A percentile compares a stretch with the other conserved stretches of the same genome.
Conservation (phyloP, 1,140 invertebrate species). For the Brachionus angularis region DNA sequence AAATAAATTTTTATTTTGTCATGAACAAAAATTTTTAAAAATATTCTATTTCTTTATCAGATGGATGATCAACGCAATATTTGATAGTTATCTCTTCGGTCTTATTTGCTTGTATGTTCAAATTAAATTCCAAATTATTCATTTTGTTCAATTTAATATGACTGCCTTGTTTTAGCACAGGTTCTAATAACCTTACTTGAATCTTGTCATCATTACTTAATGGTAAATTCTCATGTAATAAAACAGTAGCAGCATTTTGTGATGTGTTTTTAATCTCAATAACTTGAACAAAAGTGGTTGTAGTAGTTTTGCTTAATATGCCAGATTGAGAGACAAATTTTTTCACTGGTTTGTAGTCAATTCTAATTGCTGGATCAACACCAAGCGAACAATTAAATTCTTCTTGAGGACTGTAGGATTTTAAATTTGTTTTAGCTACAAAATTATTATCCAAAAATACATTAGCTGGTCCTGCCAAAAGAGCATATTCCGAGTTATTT, state of each 20-base stretch:
- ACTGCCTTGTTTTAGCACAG: background rate
- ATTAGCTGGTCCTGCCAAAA: slow-evolving; percentile 54
- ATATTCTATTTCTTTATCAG: too few species aligned
- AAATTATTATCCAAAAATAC: slow-evolving; percentile 59
- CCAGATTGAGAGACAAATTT: slow-evolving; percentile 47
- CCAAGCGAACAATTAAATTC: slow-evolving; percentile 57
- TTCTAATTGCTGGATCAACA: slow-evolving; percentile 56
- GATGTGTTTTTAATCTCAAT: slow-evolving; percentile 57
- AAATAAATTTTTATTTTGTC: too few species aligned
- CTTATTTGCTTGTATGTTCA: slow-evolving; percentile 2
- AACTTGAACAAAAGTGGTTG: slow-evolving; percentile 51
- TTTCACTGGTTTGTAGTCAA: slow-evolving; percentile 55
- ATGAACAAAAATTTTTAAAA: too few species aligned
- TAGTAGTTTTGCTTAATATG: slow-evolving; percentile 48
- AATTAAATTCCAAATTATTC: slow-evolving; percentile 39
- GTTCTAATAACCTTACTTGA: slow-evolving; percentile 12
- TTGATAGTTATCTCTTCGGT: slow-evolving; percentile 13
- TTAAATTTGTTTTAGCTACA: slow-evolving; percentile 46
- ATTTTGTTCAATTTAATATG: slow-evolving; percentile 19
- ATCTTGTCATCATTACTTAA: slow-evolving; percentile 35
- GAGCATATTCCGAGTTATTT: slow-evolving; percentile 52
- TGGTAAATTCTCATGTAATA: slow-evolving; percentile 55
- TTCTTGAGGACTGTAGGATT: slow-evolving; percentile 45
- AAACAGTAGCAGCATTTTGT: slow-evolving; percentile 50
- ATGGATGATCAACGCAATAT: background rate